phyloP scores from a whole-genome alignment of 2,113 vertebrate genomes.

The Silurus glanis region DNA sequence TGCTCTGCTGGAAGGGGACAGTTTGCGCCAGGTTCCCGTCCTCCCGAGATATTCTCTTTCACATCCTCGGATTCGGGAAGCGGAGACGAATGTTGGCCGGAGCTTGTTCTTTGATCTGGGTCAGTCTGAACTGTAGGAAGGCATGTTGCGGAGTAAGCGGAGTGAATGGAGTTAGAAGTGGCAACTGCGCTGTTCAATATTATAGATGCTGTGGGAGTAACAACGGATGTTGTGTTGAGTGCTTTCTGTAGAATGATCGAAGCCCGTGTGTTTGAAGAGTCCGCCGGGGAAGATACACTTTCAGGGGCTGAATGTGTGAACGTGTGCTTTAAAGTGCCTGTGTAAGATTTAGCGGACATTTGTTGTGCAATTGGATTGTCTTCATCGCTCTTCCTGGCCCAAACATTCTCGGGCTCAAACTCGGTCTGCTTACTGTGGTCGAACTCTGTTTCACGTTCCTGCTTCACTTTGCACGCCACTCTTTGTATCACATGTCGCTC shows the following conservation, averaged over 20 bases:
- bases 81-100: constrained; percentile 54
- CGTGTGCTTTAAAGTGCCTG: constrained; percentile 10
- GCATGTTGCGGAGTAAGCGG: constrained; percentile 6
- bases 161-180: background rate
- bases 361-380: background rate
- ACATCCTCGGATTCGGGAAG: constrained; percentile 80
- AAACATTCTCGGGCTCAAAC: constrained; percentile 64
- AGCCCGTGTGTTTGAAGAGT: constrained; percentile 24
- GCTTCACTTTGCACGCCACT: constrained; percentile 83
- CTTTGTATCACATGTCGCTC: constrained; percentile 90
- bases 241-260: constrained; percentile 21
- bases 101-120: constrained; percentile 55
- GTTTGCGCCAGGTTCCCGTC: constrained; percentile 64
- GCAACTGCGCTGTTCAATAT: background rate
- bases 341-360: background rate
- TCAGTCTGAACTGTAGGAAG: constrained; percentile 56
- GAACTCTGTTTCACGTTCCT: constrained; percentile 80
- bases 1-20: background rate
- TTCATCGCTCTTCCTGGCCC: background rate
- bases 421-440: constrained; percentile 75
- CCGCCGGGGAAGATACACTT: constrained; percentile 50
- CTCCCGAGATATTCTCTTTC: constrained; percentile 86
- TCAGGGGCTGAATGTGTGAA: background rate
- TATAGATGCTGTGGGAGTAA: constrained; percentile 4
- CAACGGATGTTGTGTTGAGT: constrained; percentile 6